Percentiles rank a stretch among this genome's conserved stretches.
Conservation (phyloP, 2,797 vertebrate species). For the Lacerta bilineata region DNA sequence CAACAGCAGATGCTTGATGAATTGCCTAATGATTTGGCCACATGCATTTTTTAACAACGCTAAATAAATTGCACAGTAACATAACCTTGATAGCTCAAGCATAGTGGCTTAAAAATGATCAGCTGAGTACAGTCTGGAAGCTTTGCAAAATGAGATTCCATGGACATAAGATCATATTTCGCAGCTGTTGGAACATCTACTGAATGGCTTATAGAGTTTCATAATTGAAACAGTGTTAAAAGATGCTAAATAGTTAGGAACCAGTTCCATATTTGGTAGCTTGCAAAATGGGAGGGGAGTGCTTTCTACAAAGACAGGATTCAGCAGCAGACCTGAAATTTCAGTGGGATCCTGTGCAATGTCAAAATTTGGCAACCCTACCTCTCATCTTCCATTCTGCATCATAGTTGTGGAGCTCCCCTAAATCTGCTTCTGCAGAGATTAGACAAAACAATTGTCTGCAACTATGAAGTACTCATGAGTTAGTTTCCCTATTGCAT, state of each 20-base stretch:
- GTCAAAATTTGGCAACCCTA: too few species aligned
- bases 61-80: constrained; percentile 28
- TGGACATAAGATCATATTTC: background rate
- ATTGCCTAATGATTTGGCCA: constrained; percentile 37
- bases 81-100: constrained; percentile 24
- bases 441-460: background rate
- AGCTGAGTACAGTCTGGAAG: constrained; percentile 6
- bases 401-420: too few species aligned
- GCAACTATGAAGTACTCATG: background rate
- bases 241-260: background rate
- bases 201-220: background rate
- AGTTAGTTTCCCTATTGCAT: background rate
- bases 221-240: background rate
- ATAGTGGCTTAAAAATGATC: constrained; percentile 13
- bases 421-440: background rate
- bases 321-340: too few species aligned
- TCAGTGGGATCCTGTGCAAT: background rate
- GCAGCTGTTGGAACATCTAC: background rate
- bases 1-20: constrained; percentile 44
- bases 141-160: constrained; percentile 8
- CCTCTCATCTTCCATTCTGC: too few species aligned
- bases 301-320: background rate
- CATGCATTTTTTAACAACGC: constrained; percentile 35
- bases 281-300: background rate
- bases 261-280: background rate